A percentile compares a stretch with the other conserved stretches of the same genome.
Conservation (phyloP, 2,888 invertebrate species). For the Chalcosyrphus nemorum region DNA sequence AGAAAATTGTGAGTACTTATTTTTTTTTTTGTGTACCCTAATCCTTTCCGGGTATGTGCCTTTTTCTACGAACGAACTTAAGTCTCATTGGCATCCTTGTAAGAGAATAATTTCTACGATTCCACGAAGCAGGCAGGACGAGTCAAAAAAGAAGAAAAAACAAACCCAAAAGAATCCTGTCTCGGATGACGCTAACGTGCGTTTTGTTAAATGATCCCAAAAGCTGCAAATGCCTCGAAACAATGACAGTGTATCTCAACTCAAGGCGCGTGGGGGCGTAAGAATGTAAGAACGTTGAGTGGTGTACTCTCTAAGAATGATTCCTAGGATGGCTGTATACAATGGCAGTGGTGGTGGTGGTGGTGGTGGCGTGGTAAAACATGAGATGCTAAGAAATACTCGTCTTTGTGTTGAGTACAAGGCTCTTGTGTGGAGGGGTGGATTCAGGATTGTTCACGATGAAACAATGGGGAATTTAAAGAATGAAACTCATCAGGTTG, state of each 20-base stretch:
- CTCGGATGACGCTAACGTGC: constrained; percentile 25
- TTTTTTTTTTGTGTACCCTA: constrained; percentile 21
- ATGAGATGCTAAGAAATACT: constrained; percentile 19
- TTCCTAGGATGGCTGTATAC: not conserved
- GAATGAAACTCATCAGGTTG: constrained; percentile 67
- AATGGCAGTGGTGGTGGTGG: not conserved
- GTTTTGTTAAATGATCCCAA: constrained; percentile 60
- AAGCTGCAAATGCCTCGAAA: constrained; percentile 58
- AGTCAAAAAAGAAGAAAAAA: not conserved
- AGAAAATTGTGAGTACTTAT: constrained; percentile 25
- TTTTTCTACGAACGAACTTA: not conserved
- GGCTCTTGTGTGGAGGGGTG: constrained; percentile 32
- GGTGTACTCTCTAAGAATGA: constrained; percentile 40
- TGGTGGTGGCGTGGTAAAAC: not conserved
- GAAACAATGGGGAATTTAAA: constrained; percentile 50
- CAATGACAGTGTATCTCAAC: constrained; percentile 47
- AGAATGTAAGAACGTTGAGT: constrained; percentile 44
- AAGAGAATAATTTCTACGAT: not conserved
- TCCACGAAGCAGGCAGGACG: not conserved
- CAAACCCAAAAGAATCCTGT: constrained; percentile 22
- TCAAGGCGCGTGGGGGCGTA: constrained; percentile 13
- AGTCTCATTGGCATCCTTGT: not conserved
- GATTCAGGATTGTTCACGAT: constrained; percentile 50
- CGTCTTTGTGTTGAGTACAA: constrained; percentile 19
- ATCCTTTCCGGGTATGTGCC: constrained; percentile 28